Evolutionary conservation across 2,113 vertebrate genomes (phyloP).

Genomic region (Chloebia gouldiae): DNA sequence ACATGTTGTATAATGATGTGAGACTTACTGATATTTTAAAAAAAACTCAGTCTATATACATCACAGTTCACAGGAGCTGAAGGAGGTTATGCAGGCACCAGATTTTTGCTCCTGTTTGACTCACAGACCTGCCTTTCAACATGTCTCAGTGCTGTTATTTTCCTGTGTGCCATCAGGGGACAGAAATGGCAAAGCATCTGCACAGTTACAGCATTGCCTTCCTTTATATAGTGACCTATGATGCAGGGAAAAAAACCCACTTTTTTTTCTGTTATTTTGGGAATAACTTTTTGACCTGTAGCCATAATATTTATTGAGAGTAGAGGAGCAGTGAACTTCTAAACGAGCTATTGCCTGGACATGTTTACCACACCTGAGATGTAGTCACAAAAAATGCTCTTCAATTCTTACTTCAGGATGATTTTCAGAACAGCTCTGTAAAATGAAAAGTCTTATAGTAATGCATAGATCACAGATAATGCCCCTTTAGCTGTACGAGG

Average conservation of each 20-base stretch:
- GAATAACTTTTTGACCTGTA: background rate
- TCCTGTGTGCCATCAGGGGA: background rate
- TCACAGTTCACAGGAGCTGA: background rate
- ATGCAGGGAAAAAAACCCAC: rapidly evolving
- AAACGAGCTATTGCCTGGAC: background rate
- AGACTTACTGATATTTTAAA: background rate
- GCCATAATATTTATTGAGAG: background rate
- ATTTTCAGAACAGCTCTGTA: background rate
- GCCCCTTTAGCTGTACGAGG: background rate
- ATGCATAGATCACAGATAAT: background rate
- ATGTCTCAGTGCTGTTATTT: background rate
- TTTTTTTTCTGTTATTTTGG: background rate
- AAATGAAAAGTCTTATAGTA: background rate
- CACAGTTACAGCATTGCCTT: background rate
- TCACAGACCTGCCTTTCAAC: background rate
- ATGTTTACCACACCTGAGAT: background rate
- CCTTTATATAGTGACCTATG: background rate
- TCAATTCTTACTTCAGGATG: background rate
- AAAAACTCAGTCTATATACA: background rate
- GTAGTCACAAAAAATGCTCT: background rate
- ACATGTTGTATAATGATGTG: background rate
- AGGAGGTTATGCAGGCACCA: background rate
- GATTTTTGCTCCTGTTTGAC: background rate
- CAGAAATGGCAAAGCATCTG: background rate
- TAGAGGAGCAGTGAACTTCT: background rate